phyloP scores from a whole-genome alignment of 2,888 invertebrate species.

The Ophion obscuratus region DNA sequence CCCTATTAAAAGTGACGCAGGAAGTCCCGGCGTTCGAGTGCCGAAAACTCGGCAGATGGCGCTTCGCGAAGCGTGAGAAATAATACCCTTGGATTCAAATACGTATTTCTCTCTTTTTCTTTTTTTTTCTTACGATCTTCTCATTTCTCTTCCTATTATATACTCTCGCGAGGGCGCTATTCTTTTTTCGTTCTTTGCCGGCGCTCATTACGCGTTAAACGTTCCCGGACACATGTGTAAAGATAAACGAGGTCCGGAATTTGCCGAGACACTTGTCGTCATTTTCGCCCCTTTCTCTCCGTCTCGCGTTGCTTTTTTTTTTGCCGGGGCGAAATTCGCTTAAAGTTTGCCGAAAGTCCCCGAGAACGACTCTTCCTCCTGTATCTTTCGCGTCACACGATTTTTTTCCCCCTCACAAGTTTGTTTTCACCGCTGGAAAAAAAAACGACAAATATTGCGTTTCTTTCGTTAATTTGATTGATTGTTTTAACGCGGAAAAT shows the following conservation, averaged over 20 bases:
- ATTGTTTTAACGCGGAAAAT: background rate
- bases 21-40: background rate
- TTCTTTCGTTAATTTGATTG: background rate
- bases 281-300: background rate
- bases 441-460: background rate
- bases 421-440: background rate
- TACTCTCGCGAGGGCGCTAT: background rate
- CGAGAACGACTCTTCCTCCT: constrained; percentile 7
- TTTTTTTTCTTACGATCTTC: constrained; percentile 16
- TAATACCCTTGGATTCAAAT: constrained; percentile 28
- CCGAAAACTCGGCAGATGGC: constrained; percentile 38
- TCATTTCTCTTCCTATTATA: constrained; percentile 10
- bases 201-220: constrained; percentile 23
- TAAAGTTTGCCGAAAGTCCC: constrained; percentile 34
- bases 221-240: constrained; percentile 13
- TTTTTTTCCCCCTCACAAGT: background rate
- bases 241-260: constrained; percentile 26
- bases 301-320: constrained; percentile 20
- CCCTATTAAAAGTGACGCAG: background rate
- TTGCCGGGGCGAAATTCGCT: background rate
- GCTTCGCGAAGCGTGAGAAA: constrained; percentile 57
- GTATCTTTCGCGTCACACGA: background rate
- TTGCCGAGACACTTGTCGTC: constrained; percentile 4
- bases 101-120: constrained; percentile 7
- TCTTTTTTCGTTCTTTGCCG: constrained; percentile 32